Conservation (phyloP, 2,888 invertebrate species). For the Magallana nippona region DNA sequence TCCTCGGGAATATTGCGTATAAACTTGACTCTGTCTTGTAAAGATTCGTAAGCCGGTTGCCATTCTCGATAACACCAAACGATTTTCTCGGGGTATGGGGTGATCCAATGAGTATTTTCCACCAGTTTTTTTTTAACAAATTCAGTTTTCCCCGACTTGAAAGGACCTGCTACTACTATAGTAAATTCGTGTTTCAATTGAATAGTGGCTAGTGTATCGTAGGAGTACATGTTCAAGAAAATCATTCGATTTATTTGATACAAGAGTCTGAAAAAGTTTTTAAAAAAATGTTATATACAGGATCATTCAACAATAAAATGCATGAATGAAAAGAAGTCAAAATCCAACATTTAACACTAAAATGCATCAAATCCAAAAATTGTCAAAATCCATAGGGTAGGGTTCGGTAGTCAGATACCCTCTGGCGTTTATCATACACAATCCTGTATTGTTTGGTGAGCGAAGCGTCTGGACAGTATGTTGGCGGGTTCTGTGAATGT, state of each 20-base stretch:
- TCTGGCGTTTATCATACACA: neutral
- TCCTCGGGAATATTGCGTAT: too few relatives aligned
- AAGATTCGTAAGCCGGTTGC: too few relatives aligned
- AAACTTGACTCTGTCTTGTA: too few relatives aligned
- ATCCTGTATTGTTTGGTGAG: neutral
- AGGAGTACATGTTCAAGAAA: too few relatives aligned
- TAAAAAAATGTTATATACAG: too few relatives aligned
- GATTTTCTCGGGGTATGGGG: neutral
- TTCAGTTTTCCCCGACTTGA: neutral
- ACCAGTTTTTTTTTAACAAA: neutral
- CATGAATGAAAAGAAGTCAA: neutral
- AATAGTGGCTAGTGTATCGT: too few relatives aligned
- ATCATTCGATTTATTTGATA: too few relatives aligned
- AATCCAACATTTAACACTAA: neutral
- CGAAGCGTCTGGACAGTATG: neutral
- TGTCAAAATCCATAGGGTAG: neutral
- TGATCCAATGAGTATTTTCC: neutral
- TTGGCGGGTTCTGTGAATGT: neutral
- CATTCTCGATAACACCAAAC: too few relatives aligned
- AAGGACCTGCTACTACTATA: neutral
- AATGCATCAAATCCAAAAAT: neutral
- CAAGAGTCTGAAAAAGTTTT: too few relatives aligned
- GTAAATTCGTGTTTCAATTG: too few relatives aligned
- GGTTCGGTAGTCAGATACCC: neutral
- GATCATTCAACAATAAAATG: neutral